Percentiles rank a stretch among this genome's conserved stretches.
phyloP scores from a whole-genome alignment of 2,888 invertebrate genomes.

The Bellardia pandia region DNA sequence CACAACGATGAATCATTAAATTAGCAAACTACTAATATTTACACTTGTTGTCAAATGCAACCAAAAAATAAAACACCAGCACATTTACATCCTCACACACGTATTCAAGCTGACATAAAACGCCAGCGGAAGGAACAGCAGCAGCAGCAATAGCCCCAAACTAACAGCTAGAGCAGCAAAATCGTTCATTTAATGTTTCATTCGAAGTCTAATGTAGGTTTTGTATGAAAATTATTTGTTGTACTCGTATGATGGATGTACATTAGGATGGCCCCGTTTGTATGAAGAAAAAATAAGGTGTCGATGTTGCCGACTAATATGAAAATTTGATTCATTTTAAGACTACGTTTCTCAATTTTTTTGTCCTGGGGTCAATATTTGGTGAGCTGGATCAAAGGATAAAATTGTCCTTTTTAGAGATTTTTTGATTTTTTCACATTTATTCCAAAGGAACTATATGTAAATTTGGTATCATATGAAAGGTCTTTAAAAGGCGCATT shows the following conservation, averaged over 20 bases:
- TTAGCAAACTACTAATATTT: constrained; percentile 73
- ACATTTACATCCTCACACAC: not conserved
- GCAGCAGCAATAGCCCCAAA: not conserved
- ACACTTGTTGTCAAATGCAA: constrained; percentile 72
- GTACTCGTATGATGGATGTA: not conserved
- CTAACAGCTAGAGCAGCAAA: constrained; percentile 18
- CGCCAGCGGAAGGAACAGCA: not conserved
- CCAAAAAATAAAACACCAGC: constrained; percentile 9
- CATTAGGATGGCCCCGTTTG: too few species aligned
- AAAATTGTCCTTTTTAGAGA: too few species aligned
- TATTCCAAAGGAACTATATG: too few species aligned
- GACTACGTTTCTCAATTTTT: too few species aligned
- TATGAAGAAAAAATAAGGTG: too few species aligned
- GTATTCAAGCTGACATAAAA: not conserved
- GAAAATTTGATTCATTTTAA: too few species aligned
- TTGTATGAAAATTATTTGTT: constrained; percentile 38
- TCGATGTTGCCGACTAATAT: too few species aligned
- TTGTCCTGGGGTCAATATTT: too few species aligned
- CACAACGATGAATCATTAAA: constrained; percentile 73
- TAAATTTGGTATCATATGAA: too few species aligned
- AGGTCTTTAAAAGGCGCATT: too few species aligned
- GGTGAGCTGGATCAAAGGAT: too few species aligned
- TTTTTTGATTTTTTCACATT: too few species aligned
- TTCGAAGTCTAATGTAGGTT: constrained; percentile 44
- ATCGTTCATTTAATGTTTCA: constrained; percentile 52